Conservation (phyloP, 1,140 invertebrate genomes). For the Stegodyphus dumicola region DNA sequence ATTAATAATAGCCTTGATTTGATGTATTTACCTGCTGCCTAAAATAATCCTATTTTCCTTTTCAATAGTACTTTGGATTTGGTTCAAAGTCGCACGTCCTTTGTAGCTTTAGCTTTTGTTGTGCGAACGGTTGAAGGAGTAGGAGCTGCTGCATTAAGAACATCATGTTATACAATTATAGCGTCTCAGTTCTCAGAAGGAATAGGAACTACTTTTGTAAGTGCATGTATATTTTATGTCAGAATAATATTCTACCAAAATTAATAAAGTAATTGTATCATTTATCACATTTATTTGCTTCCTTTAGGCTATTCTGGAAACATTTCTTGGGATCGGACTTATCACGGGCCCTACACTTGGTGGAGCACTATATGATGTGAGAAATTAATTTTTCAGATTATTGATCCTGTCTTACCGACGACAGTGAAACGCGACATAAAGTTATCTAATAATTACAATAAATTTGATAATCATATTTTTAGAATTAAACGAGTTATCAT, state of each 20-base stretch:
- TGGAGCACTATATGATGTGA: conserved; percentile 63
- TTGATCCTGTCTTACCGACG: too few species aligned
- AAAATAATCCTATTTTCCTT: not conserved
- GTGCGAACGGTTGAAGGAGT: conserved; percentile 89
- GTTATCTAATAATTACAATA: too few species aligned
- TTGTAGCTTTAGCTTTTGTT: conserved; percentile 86
- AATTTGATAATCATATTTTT: too few species aligned
- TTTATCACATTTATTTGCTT: not conserved
- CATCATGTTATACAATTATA: conserved; percentile 91
- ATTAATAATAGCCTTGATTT: too few species aligned
- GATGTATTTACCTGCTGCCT: too few species aligned
- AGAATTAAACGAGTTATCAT: too few species aligned
- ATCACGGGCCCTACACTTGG: conserved; percentile 65
- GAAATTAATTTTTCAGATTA: not conserved
- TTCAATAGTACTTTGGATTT: conserved; percentile 79
- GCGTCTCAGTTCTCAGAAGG: conserved; percentile 93
- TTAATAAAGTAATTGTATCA: not conserved
- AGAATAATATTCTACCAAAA: not conserved
- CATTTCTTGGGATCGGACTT: conserved; percentile 63
- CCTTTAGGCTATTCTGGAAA: conserved; percentile 67
- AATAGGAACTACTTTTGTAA: conserved; percentile 84
- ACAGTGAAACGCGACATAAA: too few species aligned
- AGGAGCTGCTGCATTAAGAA: conserved; percentile 91
- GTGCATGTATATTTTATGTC: not conserved
- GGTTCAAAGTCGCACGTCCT: conserved; percentile 81